Evolutionary conservation across 2,797 vertebrate species (phyloP), one percentile per base, ranked within the genome.

Genomic region (Erethizon dorsatum): DNA sequence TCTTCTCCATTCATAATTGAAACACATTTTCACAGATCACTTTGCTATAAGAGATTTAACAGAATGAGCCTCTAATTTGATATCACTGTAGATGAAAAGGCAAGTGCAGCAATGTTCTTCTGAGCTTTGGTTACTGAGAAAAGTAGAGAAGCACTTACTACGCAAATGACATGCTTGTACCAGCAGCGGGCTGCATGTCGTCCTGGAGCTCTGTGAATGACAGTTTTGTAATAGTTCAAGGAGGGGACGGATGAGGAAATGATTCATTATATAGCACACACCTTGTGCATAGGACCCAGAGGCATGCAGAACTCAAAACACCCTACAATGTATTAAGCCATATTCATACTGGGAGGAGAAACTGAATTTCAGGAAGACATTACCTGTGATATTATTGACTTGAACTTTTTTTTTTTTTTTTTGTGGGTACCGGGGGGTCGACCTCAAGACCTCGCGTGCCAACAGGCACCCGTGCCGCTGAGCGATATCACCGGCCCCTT

Each of bases 31-130:
- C 65, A 61, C 15, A 95, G 71, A 33, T 47, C 84, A 79, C 28
- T 92, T 88, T 83, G 80, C 33, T 59, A 59, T 94, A 59, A 89
- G 83, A 65, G 83, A 91, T 54, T 92, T 92, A 79, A 95, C 92
- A 79, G 77, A 92, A 83, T 77, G 33, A 90, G 71, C 87, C 71
- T 94, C 95, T 89, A 79, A 89, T 88, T 59, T 83, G 65, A 86
- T 79, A 88, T 73, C 69, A 69, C 80, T 45, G 13, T 45, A 71
- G 20, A 2, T 41, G 37, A 41, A 71, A 95, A 83, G 59, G 8
- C 54, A 15, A 50, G 73, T 24, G 24, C 88, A 89, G 78, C 54
- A 83, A 83, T 17, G 17, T 28, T 83, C 54, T 54, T 90, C 79
- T 87, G 96, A 73, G 4, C 78, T 78, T 93, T 18, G 86, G 71